phyloP scores from a whole-genome alignment of 1,140 invertebrate genomes.

The Papilio helenus region DNA sequence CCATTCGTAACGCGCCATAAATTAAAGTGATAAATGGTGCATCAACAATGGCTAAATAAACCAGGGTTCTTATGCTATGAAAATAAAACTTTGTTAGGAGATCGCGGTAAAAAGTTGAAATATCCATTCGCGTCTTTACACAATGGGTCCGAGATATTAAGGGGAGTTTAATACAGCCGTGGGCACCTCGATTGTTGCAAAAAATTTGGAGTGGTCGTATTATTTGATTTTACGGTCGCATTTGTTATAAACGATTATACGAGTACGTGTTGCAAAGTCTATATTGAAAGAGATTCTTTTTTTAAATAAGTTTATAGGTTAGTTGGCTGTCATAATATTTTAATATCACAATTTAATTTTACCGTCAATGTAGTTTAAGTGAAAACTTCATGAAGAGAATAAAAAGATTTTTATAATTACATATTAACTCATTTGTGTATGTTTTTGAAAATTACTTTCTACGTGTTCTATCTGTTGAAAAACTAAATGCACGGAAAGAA shows the following conservation, averaged over 20 bases:
- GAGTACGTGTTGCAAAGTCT: neutral
- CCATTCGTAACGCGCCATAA: constrained; percentile 76
- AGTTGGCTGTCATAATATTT: constrained; percentile 27
- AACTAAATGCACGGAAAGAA: neutral
- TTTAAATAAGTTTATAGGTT: constrained; percentile 18
- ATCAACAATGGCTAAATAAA: constrained; percentile 79
- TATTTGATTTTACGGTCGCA: constrained; percentile 42
- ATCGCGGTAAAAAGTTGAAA: constrained; percentile 45
- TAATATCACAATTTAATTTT: no score
- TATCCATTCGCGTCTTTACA: constrained; percentile 50
- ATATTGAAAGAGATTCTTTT: neutral
- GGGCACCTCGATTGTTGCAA: constrained; percentile 57
- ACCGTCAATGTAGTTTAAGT: no score
- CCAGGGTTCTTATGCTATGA: constrained; percentile 72
- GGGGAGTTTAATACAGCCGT: constrained; percentile 64
- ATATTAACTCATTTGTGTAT: neutral
- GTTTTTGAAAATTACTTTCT: neutral
- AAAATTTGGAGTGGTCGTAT: constrained; percentile 58
- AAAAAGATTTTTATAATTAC: no score
- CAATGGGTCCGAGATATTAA: constrained; percentile 64
- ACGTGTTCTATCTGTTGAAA: neutral
- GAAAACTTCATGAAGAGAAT: no score
- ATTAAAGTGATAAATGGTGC: constrained; percentile 79
- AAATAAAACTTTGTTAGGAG: constrained; percentile 54
- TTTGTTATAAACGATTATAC: constrained; percentile 40